Percentiles rank a stretch among this genome's conserved stretches.
Conservation (phyloP, 2,888 invertebrate genomes). For the Helleia helle region DNA sequence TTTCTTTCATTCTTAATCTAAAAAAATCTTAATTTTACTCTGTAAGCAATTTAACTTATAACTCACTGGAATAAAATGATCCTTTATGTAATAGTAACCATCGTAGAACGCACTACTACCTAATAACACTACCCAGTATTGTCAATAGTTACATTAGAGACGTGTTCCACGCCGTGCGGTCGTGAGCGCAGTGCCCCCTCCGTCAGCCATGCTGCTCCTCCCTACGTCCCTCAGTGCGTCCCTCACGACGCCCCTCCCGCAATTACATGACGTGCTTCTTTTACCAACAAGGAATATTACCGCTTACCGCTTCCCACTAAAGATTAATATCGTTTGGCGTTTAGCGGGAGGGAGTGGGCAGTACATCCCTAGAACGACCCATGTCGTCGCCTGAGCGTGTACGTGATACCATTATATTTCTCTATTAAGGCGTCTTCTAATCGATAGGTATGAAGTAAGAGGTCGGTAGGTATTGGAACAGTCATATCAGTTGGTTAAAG, state of each 20-base stretch:
- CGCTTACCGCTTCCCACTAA: slow-evolving; percentile 51
- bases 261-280: slow-evolving; percentile 45
- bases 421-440: slow-evolving; percentile 10
- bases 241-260: slow-evolving; percentile 68
- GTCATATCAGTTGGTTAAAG: too few relatives aligned
- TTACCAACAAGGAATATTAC: slow-evolving; percentile 44
- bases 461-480: slow-evolving; percentile 16
- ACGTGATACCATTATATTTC: slow-evolving; percentile 36
- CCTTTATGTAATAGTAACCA: too few relatives aligned
- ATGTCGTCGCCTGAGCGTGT: slow-evolving; percentile 55
- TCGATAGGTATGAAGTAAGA: slow-evolving; percentile 13
- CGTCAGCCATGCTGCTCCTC: slow-evolving; percentile 62
- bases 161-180: slow-evolving; percentile 38
- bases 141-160: too few relatives aligned
- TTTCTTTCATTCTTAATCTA: too few relatives aligned
- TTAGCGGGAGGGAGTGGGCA: slow-evolving; percentile 34
- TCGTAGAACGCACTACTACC: too few relatives aligned
- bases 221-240: slow-evolving; percentile 58
- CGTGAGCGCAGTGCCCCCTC: slow-evolving; percentile 58
- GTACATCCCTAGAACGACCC: slow-evolving; percentile 44
- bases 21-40: too few relatives aligned
- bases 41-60: too few relatives aligned
- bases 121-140: too few relatives aligned
- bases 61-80: too few relatives aligned
- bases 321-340: slow-evolving; percentile 51